Conservation (phyloP, 1,140 invertebrate genomes). For the Trissolcus basalis region DNA sequence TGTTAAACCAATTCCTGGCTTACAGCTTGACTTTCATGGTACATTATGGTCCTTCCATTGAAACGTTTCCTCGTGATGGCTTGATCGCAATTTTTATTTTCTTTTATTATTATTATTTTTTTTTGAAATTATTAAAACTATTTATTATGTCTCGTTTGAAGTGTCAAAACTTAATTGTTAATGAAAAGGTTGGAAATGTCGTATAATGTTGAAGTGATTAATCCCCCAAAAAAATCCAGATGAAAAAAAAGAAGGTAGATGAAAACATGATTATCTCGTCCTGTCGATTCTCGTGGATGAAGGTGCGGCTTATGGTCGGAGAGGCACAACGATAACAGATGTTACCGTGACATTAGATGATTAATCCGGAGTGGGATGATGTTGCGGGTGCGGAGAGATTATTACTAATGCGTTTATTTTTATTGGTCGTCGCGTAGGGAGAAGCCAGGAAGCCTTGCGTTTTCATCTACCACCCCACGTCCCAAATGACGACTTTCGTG, state of each 20-base stretch:
- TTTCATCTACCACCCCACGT: constrained; percentile 41
- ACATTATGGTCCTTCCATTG: too few relatives aligned
- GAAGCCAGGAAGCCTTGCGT: constrained; percentile 43
- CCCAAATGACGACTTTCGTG: constrained; percentile 54
- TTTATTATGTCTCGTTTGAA: too few relatives aligned
- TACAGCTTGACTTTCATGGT: too few relatives aligned
- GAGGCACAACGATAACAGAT: constrained; percentile 59
- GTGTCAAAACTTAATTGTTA: too few relatives aligned
- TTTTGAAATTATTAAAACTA: too few relatives aligned
- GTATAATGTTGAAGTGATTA: too few relatives aligned
- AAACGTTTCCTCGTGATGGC: too few relatives aligned
- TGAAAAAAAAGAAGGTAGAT: constrained; percentile 6
- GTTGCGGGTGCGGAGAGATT: constrained; percentile 60
- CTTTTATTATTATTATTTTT: too few relatives aligned
- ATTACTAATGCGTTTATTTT: constrained; percentile 61
- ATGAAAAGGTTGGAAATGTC: too few relatives aligned
- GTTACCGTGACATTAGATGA: constrained; percentile 63
- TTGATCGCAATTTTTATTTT: too few relatives aligned
- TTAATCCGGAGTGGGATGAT: constrained; percentile 60
- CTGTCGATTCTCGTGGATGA: constrained; percentile 30
- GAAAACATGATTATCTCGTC: constrained; percentile 9
- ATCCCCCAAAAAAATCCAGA: not conserved
- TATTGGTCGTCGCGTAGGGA: constrained; percentile 50
- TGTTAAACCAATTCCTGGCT: too few relatives aligned
- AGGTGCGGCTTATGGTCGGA: constrained; percentile 57